These are phyloP conservation scores for Brachionus rotundiformis DNA, from an alignment of 1,140 invertebrate genomes.

Conservation along the genomic window DNA sequence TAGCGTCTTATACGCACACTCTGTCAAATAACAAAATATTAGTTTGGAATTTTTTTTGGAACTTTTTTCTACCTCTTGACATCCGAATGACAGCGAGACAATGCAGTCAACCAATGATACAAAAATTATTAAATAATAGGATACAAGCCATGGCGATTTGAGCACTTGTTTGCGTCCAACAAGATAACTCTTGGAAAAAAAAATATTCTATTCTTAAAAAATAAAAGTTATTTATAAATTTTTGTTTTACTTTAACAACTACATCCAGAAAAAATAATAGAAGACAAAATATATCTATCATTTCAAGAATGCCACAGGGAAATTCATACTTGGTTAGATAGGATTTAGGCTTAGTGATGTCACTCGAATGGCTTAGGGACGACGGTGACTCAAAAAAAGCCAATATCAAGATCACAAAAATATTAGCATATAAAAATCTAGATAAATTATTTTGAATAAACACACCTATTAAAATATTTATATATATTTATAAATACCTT, in stretches of 20 bases:
- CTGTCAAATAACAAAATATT: not conserved
- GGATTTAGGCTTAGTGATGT: constrained; percentile 54
- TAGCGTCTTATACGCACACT: constrained; percentile 59
- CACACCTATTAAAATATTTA: too few relatives aligned
- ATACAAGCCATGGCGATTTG: constrained; percentile 58
- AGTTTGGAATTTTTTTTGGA: not conserved
- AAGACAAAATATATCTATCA: constrained; percentile 59
- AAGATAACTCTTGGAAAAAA: constrained; percentile 56
- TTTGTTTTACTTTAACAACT: constrained; percentile 56
- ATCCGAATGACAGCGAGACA: constrained; percentile 56
- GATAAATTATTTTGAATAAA: not conserved
- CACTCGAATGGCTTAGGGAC: constrained; percentile 59
- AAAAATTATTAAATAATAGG: constrained; percentile 55
- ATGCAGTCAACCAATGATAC: constrained; percentile 59
- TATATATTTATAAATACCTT: constrained; percentile 55
- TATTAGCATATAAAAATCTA: constrained; percentile 54
- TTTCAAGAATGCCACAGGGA: constrained; percentile 59
- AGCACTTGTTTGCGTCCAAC: constrained; percentile 55
- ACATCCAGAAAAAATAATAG: constrained; percentile 57
- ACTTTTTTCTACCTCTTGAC: constrained; percentile 56
- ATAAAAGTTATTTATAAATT: not conserved
- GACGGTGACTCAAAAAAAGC: constrained; percentile 62
- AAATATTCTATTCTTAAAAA: not conserved
- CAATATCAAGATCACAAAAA: constrained; percentile 58
- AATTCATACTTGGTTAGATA: constrained; percentile 53